Conservation (phyloP, 2,888 invertebrate species). For the Augiades crinisus region DNA sequence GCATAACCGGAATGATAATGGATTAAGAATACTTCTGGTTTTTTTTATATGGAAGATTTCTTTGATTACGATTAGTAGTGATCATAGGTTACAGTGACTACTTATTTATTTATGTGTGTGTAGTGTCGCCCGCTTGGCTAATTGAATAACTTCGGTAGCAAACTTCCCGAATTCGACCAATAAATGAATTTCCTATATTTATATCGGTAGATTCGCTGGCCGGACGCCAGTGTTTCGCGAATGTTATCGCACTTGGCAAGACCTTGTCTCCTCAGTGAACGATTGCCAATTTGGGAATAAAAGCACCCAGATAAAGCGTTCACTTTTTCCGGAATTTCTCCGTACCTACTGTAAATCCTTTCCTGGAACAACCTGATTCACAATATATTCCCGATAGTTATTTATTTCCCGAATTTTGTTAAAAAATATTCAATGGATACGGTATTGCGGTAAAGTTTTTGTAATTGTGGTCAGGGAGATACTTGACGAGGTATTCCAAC, state of each 20-base stretch:
- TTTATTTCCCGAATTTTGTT: conserved; percentile 1
- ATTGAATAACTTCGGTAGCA: neutral
- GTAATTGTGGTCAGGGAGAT: too few relatives aligned
- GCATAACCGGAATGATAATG: too few relatives aligned
- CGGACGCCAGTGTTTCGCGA: conserved; percentile 15
- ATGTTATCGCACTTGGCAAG: conserved; percentile 25
- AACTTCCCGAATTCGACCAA: conserved; percentile 8
- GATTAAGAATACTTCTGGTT: too few relatives aligned
- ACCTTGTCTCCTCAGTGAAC: conserved; percentile 15
- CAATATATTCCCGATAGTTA: conserved; percentile 6
- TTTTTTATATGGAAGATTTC: too few relatives aligned
- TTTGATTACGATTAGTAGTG: too few relatives aligned
- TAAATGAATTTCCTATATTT: conserved; percentile 23
- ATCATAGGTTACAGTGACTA: too few relatives aligned
- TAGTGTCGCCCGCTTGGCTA: too few relatives aligned
- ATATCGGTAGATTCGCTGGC: conserved; percentile 14
- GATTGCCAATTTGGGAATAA: conserved; percentile 27
- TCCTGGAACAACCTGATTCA: conserved; percentile 15
- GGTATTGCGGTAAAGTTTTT: too few relatives aligned
- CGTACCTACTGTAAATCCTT: conserved; percentile 19
- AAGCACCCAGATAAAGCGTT: conserved; percentile 21
- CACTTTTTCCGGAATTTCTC: conserved; percentile 19
- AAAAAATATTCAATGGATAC: too few relatives aligned
- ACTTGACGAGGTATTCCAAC: too few relatives aligned
- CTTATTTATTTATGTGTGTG: too few relatives aligned